Conservation (phyloP, 2,888 invertebrate genomes). For the Philaethria dido region DNA sequence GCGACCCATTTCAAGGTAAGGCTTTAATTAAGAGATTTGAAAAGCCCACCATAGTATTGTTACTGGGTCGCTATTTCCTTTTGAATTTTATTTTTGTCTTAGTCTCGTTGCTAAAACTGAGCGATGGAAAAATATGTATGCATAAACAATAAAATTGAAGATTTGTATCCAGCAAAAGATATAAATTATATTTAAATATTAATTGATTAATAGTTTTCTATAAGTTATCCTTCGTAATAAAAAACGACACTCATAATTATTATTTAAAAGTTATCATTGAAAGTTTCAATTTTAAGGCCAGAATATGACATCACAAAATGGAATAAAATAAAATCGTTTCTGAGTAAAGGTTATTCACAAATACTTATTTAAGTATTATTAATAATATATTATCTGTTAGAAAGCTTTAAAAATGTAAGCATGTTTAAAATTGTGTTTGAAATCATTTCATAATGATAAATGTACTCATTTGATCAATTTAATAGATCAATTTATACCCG, state of each 20-base stretch:
- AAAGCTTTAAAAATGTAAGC: not conserved
- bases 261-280: not conserved
- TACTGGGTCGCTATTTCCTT: constrained; percentile 28
- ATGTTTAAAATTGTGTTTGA: not conserved
- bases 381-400: not conserved
- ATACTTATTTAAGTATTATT: too few species aligned
- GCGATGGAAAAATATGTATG: not conserved
- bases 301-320: not conserved
- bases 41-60: constrained; percentile 31
- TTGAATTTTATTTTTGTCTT: constrained; percentile 25
- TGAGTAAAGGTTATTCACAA: not conserved
- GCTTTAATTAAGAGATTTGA: constrained; percentile 36
- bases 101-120: not conserved
- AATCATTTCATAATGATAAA: too few species aligned
- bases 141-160: not conserved
- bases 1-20: constrained; percentile 36
- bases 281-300: not conserved
- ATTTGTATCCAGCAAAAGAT: too few species aligned
- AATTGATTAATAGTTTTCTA: too few species aligned
- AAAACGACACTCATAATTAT: too few species aligned
- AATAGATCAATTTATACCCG: too few species aligned
- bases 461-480: not conserved
- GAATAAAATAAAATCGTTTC: not conserved
- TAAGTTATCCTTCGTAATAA: too few species aligned
- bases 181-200: too few species aligned